Percentiles rank a stretch among this genome's conserved stretches.
These are phyloP conservation scores for Biston stratarius DNA, from an alignment of 2,888 invertebrate genomes.

Conservation along the genomic window DNA sequence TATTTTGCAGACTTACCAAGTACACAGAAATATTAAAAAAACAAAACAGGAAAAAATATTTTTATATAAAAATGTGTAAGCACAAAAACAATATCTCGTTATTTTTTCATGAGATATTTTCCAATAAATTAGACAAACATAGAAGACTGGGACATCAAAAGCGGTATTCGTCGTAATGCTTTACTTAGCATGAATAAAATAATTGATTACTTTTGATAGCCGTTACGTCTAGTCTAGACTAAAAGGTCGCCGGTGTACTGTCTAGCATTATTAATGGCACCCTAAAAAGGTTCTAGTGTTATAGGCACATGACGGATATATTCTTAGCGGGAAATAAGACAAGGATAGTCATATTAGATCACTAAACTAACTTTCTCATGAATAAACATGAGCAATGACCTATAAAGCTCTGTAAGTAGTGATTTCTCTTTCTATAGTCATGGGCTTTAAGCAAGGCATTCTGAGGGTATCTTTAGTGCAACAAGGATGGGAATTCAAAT, in stretches of 20 bases:
- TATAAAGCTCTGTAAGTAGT: too few relatives aligned
- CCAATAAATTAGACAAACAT: conserved; percentile 7
- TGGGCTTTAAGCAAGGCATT: too few relatives aligned
- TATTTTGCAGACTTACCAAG: too few relatives aligned
- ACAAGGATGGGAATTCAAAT: too few relatives aligned
- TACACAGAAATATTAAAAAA: too few relatives aligned
- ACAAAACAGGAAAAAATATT: too few relatives aligned
- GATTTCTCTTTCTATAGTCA: too few relatives aligned
- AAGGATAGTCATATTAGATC: neutral
- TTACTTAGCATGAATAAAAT: conserved; percentile 36
- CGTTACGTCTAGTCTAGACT: conserved; percentile 43
- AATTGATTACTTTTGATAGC: conserved; percentile 38
- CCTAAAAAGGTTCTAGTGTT: conserved; percentile 10
- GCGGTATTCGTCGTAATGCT: conserved; percentile 22
- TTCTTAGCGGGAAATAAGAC: neutral
- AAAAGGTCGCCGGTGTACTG: conserved; percentile 29
- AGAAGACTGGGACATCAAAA: conserved; percentile 16
- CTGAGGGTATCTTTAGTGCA: too few relatives aligned
- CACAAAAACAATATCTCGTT: neutral
- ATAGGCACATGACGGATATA: neutral
- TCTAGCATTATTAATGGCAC: conserved; percentile 21
- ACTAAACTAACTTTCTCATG: too few relatives aligned
- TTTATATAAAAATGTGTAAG: too few relatives aligned
- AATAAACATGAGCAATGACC: too few relatives aligned
- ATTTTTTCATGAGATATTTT: neutral